Evolutionary conservation across 1,140 invertebrate genomes (phyloP), one percentile per base, ranked within the genome.

Genomic region (Drosophila sp.): DNA sequence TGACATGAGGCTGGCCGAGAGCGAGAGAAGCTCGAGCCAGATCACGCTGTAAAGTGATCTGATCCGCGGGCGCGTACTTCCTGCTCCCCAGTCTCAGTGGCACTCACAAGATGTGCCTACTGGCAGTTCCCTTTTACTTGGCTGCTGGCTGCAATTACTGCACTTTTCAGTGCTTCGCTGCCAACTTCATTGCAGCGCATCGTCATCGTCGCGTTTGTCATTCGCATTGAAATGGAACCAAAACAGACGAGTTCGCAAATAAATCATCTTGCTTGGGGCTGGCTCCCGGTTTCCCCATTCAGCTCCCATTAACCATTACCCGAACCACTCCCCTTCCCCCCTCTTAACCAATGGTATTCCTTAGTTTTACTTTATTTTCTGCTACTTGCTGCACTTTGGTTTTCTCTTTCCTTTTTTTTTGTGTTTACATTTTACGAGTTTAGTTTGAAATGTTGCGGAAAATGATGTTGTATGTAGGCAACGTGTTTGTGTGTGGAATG

Each of bases 161-260:
- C 84, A 68, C 76, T 89, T 89, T 87, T 87, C 89, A 87, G 83
- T 87, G 84, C 84, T 87, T 87, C 66, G 73, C 70, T 87, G 83
- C 79, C 84, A 89, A 77, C 83, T 84, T 84, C 83, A 87, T 74
- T 80, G 83, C 83, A 80, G 83, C 83, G 83, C 80, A 89, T 78
- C 83, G 66, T 87, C 79, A 86, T 86, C 80, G 85, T 87, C 79
- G 83, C 84, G 84, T 89, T 89, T 87, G 84, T 87, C 84, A 87
- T 89, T 87, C 72, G 80, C 73, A 76, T 76, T 76, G 73, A 76
- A 72, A 75, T 87, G 83, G 83, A 87, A 87, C 83, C 80, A 83
- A 86, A 89, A 50, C 80, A 84, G 83, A 84, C 84, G 80, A 87
- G 72, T 89, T 89, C 57, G 83, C 83, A 84, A 87, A 87, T 87